These are phyloP conservation scores for Apeltes quadracus DNA, from an alignment of 2,113 vertebrate species.

Conservation along the genomic window DNA sequence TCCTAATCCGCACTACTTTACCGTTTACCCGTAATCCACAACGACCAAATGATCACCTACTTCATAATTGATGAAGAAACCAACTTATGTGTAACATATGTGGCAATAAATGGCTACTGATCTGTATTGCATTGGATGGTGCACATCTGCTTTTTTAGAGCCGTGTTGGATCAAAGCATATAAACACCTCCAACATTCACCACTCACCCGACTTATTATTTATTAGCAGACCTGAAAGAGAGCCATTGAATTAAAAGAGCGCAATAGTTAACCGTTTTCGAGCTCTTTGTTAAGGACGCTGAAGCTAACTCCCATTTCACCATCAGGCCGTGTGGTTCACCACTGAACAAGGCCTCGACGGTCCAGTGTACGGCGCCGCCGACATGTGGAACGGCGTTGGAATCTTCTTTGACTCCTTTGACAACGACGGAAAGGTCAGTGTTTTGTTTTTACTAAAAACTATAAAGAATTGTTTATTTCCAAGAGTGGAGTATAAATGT, in stretches of 20 bases:
- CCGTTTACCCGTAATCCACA: background rate
- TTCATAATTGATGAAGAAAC: background rate
- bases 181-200: background rate
- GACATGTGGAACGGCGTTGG: conserved; percentile 95
- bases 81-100: no score
- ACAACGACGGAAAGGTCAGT: conserved; percentile 97
- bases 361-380: conserved; percentile 92
- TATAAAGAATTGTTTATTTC: background rate
- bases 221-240: background rate
- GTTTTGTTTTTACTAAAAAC: background rate
- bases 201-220: background rate
- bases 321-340: conserved; percentile 94
- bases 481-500: no score
- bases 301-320: background rate
- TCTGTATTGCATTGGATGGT: no score
- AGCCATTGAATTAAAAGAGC: background rate
- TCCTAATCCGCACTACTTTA: background rate
- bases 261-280: background rate
- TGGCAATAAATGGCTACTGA: no score
- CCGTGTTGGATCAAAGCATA: background rate
- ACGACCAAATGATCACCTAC: no score
- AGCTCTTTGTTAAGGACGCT: background rate
- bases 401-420: conserved; percentile 98
- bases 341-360: conserved; percentile 87
- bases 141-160: conserved; percentile 9